Evolutionary conservation across 2,797 vertebrate species (phyloP).

Genomic region (Chaetophractus vellerosus): DNA sequence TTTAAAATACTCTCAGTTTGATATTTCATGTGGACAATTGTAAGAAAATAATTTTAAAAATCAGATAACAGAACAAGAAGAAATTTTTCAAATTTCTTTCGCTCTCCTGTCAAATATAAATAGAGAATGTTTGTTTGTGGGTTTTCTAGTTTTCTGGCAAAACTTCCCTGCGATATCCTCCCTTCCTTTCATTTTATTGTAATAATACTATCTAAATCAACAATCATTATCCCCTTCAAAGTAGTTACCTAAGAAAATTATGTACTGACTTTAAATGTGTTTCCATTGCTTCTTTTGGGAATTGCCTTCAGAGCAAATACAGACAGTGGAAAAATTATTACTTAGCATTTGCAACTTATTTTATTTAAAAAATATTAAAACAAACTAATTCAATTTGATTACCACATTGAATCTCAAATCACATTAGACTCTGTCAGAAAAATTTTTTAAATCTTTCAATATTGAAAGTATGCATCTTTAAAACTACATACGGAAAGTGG

Average conservation of each 20-base stretch:
- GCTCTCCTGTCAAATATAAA: not conserved
- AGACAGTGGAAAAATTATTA: not conserved
- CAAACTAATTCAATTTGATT: not conserved
- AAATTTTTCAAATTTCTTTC: not conserved
- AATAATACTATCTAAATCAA: too few relatives aligned
- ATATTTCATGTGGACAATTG: not conserved
- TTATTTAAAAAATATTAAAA: not conserved
- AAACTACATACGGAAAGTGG: not conserved
- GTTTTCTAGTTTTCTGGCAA: slow-evolving; percentile 15
- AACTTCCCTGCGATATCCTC: not conserved
- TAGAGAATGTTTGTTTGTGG: not conserved
- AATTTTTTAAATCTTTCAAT: not conserved
- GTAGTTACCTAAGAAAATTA: slow-evolving; percentile 33
- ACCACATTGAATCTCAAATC: slow-evolving; percentile 15
- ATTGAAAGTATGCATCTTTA: not conserved
- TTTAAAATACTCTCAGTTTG: not conserved
- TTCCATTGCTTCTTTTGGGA: not conserved
- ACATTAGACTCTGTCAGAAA: not conserved
- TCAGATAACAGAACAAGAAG: not conserved
- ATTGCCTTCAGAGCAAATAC: slow-evolving; percentile 11
- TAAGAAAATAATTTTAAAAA: slow-evolving; percentile 28
- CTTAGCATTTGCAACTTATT: slow-evolving; percentile 7
- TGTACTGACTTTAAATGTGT: not conserved
- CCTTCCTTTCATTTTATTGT: not conserved
- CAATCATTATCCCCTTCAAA: not conserved